Evolutionary conservation across 2,113 vertebrate genomes (phyloP).

Genomic region (Tachycineta bicolor): DNA sequence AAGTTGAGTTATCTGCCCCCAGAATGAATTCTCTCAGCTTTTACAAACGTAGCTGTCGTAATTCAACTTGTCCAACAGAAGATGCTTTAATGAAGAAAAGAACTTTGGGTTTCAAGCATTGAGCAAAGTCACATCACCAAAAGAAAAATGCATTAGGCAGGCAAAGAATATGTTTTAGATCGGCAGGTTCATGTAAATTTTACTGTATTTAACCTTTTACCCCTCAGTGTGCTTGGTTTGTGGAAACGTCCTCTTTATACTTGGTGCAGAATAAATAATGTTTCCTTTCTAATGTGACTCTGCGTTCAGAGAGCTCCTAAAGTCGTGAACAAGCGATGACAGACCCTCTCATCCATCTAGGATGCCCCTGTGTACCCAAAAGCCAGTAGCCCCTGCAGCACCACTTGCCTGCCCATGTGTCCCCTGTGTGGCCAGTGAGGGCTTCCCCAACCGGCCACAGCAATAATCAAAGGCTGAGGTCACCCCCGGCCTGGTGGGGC

Average conservation of each 20-base stretch:
- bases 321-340: neutral
- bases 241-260: neutral
- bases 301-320: neutral
- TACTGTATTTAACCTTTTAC: neutral
- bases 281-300: neutral
- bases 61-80: neutral
- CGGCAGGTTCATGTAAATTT: neutral
- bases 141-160: neutral
- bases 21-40: neutral
- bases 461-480: neutral
- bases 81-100: neutral
- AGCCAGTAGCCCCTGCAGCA: rapidly evolving
- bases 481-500: rapidly evolving
- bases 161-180: neutral
- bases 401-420: rapidly evolving
- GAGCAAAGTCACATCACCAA: neutral
- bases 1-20: neutral
- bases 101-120: neutral
- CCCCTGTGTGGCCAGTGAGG: neutral
- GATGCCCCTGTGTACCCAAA: neutral
- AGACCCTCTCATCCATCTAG: neutral
- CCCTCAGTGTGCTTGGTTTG: neutral
- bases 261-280: neutral
- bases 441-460: neutral
- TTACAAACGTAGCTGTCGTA: neutral